Evolutionary conservation across 2,113 vertebrate species (phyloP).

Genomic region (Copsychus sechellarum): DNA sequence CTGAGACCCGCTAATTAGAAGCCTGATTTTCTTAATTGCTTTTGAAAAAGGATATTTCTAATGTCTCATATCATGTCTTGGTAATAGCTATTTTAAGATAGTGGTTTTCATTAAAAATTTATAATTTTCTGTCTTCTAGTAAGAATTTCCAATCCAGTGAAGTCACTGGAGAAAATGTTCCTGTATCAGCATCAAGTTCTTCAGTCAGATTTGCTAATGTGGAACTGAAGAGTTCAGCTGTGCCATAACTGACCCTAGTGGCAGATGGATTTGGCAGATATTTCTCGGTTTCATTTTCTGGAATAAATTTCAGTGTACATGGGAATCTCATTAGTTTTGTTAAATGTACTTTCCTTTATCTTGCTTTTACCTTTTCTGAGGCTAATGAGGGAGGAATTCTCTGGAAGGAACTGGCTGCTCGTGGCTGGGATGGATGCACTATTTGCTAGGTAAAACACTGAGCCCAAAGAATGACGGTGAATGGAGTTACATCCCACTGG

Average conservation of each 20-base stretch:
- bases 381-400: neutral
- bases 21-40: neutral
- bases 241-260: neutral
- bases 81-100: neutral
- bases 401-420: neutral
- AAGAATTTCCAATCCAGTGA: neutral
- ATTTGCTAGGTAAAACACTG: neutral
- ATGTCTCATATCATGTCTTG: rapidly evolving
- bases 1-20: neutral
- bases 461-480: neutral
- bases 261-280: neutral
- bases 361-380: neutral
- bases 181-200: neutral
- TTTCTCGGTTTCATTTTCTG: neutral
- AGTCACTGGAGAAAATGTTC: neutral
- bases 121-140: neutral
- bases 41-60: neutral
- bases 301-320: neutral
- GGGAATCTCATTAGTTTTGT: neutral
- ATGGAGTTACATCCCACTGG: neutral
- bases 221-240: neutral
- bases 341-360: neutral
- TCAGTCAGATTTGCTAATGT: neutral
- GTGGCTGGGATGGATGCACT: neutral
- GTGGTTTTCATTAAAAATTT: neutral